Evolutionary conservation across 2,113 vertebrate species (phyloP).

Genomic region (Phalacrocorax pelagicus): DNA sequence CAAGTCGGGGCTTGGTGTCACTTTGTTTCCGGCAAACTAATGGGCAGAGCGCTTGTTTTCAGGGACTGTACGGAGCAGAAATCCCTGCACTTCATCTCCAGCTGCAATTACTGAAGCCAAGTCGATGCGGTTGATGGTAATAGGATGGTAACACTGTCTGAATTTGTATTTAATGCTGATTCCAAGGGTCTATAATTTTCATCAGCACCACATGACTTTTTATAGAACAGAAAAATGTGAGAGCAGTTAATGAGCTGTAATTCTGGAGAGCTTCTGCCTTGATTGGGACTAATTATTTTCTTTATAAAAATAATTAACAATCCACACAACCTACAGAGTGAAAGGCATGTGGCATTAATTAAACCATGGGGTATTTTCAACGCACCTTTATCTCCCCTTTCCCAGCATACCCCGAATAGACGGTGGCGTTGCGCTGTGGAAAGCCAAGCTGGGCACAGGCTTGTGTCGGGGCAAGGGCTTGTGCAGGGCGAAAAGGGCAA

Average conservation of each 20-base stretch:
- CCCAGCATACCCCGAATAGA: neutral
- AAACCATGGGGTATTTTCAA: neutral
- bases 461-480: fast-evolving
- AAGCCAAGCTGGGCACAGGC: neutral
- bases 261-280: constrained; percentile 72
- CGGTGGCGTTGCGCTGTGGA: fast-evolving
- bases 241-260: constrained; percentile 69
- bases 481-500: neutral
- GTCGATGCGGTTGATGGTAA: constrained; percentile 30
- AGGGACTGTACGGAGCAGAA: constrained; percentile 10
- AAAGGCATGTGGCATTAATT: constrained; percentile 59
- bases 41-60: constrained; percentile 31
- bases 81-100: constrained; percentile 13
- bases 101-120: constrained; percentile 27
- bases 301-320: constrained; percentile 76
- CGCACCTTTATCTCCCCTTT: neutral
- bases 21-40: constrained; percentile 10
- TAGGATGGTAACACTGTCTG: constrained; percentile 28
- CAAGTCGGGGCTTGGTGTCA: neutral
- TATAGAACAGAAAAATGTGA: constrained; percentile 65
- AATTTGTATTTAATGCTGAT: constrained; percentile 49
- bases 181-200: constrained; percentile 69
- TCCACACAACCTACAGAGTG: constrained; percentile 21
- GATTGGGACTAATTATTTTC: constrained; percentile 79
- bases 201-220: constrained; percentile 64